Percentiles rank a stretch among this genome's conserved stretches.
Evolutionary conservation across 53 echinoderm and acorn worm species (phyloP).

Genomic region (Paelopatides confundens): DNA sequence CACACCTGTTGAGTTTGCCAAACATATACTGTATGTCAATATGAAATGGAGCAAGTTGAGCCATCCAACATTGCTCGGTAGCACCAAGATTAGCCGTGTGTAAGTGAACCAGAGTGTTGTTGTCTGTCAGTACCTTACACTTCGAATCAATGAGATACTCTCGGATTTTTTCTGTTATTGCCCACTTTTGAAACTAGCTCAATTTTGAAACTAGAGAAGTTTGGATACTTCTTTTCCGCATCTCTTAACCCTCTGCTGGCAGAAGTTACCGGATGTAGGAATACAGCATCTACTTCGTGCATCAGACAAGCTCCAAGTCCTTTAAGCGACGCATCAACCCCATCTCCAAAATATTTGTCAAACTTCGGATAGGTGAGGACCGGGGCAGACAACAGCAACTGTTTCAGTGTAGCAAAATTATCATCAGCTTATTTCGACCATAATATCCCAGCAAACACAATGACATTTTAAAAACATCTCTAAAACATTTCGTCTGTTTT

Average conservation of each 20-base stretch:
- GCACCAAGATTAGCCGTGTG: conserved; percentile 38
- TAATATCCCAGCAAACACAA: too few species aligned
- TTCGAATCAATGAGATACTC: conserved; percentile 28
- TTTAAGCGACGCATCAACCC: conserved; percentile 22
- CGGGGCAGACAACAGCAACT: conserved; percentile 3
- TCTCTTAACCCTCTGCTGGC: conserved; percentile 41
- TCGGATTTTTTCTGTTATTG: conserved; percentile 41
- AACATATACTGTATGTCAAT: not conserved
- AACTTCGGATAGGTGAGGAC: conserved; percentile 40
- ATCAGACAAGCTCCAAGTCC: conserved; percentile 33
- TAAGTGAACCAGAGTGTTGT: conserved; percentile 49
- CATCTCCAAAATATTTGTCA: conserved; percentile 24
- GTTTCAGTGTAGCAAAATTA: conserved; percentile 2
- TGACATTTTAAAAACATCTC: too few species aligned
- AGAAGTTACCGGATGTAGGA: conserved; percentile 37
- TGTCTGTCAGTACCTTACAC: conserved; percentile 36
- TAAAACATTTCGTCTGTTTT: too few species aligned
- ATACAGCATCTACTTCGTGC: not conserved
- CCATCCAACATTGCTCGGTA: conserved; percentile 36
- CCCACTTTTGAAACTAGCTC: conserved; percentile 57
- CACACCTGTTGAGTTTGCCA: not conserved
- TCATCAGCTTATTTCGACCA: conserved; percentile 31
- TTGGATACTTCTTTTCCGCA: conserved; percentile 29
- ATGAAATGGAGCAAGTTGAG: conserved; percentile 44
- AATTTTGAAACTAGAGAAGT: conserved; percentile 46